A percentile compares a stretch with the other conserved stretches of the same genome.
Conservation (phyloP, 2,113 vertebrate genomes). For the Ammodytes marinus region DNA sequence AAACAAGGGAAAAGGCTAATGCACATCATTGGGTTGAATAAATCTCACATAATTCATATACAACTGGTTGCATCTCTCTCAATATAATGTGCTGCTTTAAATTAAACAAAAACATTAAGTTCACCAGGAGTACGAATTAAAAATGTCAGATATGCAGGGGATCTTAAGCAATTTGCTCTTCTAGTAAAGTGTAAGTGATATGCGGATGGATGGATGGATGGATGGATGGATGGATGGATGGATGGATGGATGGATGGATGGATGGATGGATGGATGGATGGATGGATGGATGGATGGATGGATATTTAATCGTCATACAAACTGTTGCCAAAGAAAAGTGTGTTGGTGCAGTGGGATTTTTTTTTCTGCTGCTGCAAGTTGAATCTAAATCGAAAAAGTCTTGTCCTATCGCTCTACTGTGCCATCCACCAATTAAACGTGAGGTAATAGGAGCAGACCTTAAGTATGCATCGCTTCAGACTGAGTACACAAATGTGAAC, state of each 20-base stretch:
- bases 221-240: background rate
- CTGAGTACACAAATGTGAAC: slow-evolving; percentile 53
- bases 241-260: too few relatives aligned
- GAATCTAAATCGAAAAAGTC: slow-evolving; percentile 64
- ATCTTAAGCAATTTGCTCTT: slow-evolving; percentile 1
- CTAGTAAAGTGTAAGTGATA: too few relatives aligned
- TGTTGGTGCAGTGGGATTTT: slow-evolving; percentile 21
- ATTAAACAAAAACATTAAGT: background rate
- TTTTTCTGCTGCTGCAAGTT: slow-evolving; percentile 36
- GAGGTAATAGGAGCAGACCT: slow-evolving; percentile 65
- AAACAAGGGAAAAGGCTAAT: slow-evolving; percentile 3
- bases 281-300: background rate
- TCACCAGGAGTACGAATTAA: background rate
- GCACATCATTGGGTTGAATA: background rate
- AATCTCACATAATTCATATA: background rate
- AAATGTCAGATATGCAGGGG: background rate
- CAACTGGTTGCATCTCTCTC: background rate
- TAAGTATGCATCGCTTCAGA: slow-evolving; percentile 68
- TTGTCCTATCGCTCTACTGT: slow-evolving; percentile 61
- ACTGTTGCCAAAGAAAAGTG: slow-evolving; percentile 15
- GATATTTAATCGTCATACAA: slow-evolving; percentile 9
- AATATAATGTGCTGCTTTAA: slow-evolving; percentile 1
- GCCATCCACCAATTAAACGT: slow-evolving; percentile 73
- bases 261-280: too few relatives aligned
- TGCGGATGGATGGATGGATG: too few relatives aligned